phyloP scores from a whole-genome alignment of 1,140 invertebrate genomes.

The Magallana angulata region DNA sequence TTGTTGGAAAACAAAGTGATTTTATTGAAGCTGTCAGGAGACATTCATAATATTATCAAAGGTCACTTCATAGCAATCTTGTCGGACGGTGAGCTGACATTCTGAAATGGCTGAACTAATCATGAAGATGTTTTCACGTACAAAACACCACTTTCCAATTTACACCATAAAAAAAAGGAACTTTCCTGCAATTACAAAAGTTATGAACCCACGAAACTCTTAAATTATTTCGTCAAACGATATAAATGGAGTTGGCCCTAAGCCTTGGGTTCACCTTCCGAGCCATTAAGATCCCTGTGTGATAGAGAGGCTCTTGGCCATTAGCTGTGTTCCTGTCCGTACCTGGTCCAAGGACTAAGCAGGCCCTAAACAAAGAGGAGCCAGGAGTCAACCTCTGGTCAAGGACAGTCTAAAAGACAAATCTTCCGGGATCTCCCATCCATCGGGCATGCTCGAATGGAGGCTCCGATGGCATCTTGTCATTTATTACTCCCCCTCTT shows the following conservation, averaged over 20 bases:
- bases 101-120: neutral
- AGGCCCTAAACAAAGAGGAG: neutral
- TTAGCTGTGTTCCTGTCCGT: neutral
- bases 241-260: neutral
- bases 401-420: conserved; percentile 18
- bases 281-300: neutral
- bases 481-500: neutral
- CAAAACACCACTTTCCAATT: conserved; percentile 1
- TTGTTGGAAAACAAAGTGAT: neutral
- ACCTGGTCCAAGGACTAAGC: neutral
- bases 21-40: neutral
- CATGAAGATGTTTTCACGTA: neutral
- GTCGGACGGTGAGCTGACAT: neutral
- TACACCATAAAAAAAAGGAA: neutral
- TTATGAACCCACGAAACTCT: neutral
- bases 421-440: conserved; percentile 12
- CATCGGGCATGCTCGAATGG: neutral
- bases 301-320: neutral
- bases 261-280: neutral
- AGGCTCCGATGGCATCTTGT: neutral
- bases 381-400: neutral
- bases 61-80: neutral
- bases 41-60: conserved; percentile 15
- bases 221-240: neutral
- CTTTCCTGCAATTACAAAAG: neutral